phyloP scores from a whole-genome alignment of 2,113 vertebrate species.

The Cyprinodon variegatus region DNA sequence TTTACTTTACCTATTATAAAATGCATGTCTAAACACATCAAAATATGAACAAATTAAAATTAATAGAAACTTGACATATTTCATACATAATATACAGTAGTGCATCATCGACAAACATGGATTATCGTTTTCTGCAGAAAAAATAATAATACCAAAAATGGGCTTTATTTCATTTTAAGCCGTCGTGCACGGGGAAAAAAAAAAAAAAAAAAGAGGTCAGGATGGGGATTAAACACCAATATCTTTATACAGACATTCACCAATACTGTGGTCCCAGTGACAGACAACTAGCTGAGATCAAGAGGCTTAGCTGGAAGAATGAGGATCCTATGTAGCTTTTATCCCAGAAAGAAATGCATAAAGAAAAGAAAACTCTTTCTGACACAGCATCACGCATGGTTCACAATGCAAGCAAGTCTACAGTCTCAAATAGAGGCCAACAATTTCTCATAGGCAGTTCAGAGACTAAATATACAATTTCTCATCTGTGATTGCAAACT shows the following conservation, averaged over 20 bases:
- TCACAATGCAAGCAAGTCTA: conserved; percentile 1
- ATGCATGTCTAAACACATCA: too few species aligned
- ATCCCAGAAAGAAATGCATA: neutral
- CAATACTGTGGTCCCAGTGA: conserved; percentile 23
- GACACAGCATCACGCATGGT: neutral
- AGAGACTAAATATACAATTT: neutral
- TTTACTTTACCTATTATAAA: neutral
- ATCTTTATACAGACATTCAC: conserved; percentile 47
- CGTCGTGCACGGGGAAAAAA: conserved; percentile 21
- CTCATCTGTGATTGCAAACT: neutral
- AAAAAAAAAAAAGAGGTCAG: conserved; percentile 73
- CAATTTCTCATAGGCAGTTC: neutral
- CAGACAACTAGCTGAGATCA: conserved; percentile 33
- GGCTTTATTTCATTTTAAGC: conserved; percentile 56
- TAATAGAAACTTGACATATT: neutral
- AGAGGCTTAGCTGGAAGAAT: conserved; percentile 37
- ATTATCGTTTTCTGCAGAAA: conserved; percentile 5
- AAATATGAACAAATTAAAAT: neutral
- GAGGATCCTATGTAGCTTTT: neutral
- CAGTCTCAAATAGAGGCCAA: neutral
- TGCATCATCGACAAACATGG: neutral
- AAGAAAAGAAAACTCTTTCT: neutral
- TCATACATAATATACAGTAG: neutral
- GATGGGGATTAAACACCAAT: conserved; percentile 72
- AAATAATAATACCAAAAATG: conserved; percentile 24